Evolutionary conservation across 2,888 invertebrate species (phyloP).

Genomic region (Microctonus aethiopoides): DNA sequence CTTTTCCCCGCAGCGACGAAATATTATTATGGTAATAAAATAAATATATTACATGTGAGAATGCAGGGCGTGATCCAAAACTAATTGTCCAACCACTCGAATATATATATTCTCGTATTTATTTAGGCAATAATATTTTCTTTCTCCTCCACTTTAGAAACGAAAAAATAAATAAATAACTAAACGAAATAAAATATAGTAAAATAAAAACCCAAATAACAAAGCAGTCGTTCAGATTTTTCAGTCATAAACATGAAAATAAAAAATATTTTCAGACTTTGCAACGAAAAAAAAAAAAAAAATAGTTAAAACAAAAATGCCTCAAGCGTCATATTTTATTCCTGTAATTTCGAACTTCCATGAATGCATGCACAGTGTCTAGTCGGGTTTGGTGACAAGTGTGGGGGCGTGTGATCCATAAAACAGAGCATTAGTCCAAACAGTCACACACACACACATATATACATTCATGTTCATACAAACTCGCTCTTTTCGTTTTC

Average conservation of each 20-base stretch:
- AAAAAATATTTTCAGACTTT: not conserved
- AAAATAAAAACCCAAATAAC: not conserved
- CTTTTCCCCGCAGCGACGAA: not conserved
- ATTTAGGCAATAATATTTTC: not conserved
- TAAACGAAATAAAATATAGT: too few species aligned
- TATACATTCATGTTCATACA: not conserved
- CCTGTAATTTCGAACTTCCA: conserved; percentile 20
- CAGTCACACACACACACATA: not conserved
- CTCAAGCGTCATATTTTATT: conserved; percentile 22
- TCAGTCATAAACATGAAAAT: not conserved
- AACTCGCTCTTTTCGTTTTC: conserved; percentile 4
- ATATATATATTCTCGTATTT: too few species aligned
- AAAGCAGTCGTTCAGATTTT: conserved; percentile 2
- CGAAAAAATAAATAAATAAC: not conserved
- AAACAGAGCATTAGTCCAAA: conserved; percentile 25
- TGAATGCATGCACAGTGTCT: conserved; percentile 22
- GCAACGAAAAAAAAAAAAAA: not conserved
- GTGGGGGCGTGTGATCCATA: conserved; percentile 27
- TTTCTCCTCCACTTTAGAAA: not conserved
- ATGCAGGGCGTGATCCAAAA: not conserved
- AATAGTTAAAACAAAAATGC: conserved; percentile 3
- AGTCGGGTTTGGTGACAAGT: conserved; percentile 18
- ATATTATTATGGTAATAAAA: conserved; percentile 11
- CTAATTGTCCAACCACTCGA: not conserved
- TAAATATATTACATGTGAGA: not conserved